Conservation (phyloP, 2,888 invertebrate genomes). For the Aphidoletes aphidimyza region DNA sequence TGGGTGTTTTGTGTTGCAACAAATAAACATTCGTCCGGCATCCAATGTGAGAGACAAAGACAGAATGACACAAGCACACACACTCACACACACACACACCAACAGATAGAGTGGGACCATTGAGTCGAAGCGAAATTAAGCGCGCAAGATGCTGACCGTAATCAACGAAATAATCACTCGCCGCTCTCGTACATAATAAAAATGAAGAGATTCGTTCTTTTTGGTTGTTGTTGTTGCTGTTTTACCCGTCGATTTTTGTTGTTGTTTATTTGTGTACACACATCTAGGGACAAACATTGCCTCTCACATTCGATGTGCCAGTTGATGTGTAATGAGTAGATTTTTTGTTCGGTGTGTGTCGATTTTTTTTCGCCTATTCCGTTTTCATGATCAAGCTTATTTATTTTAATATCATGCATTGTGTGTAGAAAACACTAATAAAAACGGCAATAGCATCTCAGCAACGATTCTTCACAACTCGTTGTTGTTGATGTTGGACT, state of each 20-base stretch:
- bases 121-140: background rate
- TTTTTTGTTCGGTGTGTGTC: background rate
- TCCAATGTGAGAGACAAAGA: background rate
- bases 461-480: background rate
- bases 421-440: constrained; percentile 38
- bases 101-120: no score
- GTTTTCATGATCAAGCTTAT: constrained; percentile 33
- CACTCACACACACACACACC: background rate
- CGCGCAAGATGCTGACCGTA: constrained; percentile 53
- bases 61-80: background rate
- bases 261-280: constrained; percentile 48
- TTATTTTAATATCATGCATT: constrained; percentile 35
- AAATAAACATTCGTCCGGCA: no score
- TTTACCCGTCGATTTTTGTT: background rate
- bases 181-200: constrained; percentile 33
- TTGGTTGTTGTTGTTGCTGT: background rate
- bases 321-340: constrained; percentile 26
- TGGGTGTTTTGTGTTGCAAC: no score
- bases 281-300: constrained; percentile 46
- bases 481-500: background rate
- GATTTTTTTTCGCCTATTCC: background rate
- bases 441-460: constrained; percentile 13
- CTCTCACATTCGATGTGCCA: constrained; percentile 40
- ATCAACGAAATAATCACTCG: constrained; percentile 50
- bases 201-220: constrained; percentile 35